Conservation (phyloP, 1,140 invertebrate species). For the Euura lappo region DNA sequence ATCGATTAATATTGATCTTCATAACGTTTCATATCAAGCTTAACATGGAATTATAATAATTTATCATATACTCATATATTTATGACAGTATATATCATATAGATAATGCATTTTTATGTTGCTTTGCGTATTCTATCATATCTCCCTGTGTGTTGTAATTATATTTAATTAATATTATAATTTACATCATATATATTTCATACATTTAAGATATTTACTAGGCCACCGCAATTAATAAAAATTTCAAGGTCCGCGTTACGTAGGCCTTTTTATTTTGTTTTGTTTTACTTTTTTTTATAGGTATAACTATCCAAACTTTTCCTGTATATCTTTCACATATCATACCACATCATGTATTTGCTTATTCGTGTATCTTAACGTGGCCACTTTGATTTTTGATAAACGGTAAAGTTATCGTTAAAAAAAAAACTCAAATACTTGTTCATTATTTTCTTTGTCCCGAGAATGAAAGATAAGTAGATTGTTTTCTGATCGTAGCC, state of each 20-base stretch:
- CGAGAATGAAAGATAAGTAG: no score
- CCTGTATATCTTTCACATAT: not conserved
- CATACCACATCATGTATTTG: no score
- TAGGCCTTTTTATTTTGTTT: not conserved
- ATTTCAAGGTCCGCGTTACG: not conserved
- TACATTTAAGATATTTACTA: conserved; percentile 6
- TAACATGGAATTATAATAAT: no score
- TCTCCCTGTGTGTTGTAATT: not conserved
- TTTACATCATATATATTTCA: not conserved
- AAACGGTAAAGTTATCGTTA: no score
- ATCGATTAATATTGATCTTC: no score
- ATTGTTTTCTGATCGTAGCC: no score
- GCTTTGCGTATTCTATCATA: not conserved
- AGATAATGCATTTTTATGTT: conserved; percentile 5
- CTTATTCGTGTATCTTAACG: no score
- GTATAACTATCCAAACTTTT: conserved; percentile 1
- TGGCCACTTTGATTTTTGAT: no score
- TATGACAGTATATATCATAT: not conserved
- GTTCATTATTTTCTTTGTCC: no score
- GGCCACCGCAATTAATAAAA: not conserved
- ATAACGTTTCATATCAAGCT: no score
- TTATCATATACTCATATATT: no score
- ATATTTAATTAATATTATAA: not conserved
- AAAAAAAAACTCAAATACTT: no score
- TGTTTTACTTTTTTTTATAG: not conserved